These are phyloP conservation scores for Neodon shergylaensis DNA, from an alignment of 2,113 vertebrate species.

Conservation along the genomic window DNA sequence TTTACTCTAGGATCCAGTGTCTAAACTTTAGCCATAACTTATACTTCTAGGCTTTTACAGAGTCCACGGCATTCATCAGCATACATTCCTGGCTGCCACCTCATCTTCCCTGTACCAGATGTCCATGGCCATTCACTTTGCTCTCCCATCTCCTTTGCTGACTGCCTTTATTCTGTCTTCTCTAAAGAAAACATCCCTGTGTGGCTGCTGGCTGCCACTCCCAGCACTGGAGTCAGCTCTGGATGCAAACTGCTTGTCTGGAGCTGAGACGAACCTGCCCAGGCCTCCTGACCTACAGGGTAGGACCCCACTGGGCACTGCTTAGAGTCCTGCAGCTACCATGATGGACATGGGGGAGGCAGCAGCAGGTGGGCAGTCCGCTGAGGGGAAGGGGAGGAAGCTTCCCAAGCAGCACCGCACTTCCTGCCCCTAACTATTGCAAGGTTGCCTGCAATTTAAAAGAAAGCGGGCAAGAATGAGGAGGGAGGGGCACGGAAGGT, in stretches of 20 bases:
- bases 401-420: background rate
- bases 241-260: background rate
- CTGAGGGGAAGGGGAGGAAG: background rate
- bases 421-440: background rate
- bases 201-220: background rate
- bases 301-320: background rate
- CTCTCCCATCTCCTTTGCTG: background rate
- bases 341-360: rapidly evolving
- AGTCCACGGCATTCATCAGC: background rate
- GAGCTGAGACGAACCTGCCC: background rate
- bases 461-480: no score
- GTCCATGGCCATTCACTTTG: background rate
- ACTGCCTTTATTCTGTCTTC: background rate
- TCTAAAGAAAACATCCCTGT: background rate
- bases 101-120: background rate
- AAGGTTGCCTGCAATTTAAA: slow-evolving; percentile 10
- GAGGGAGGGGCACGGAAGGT: background rate
- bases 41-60: background rate
- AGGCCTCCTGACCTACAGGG: background rate
- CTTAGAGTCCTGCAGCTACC: background rate
- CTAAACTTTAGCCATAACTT: background rate
- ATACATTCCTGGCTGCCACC: background rate
- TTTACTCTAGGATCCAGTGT: background rate
- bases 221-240: background rate
- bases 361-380: background rate